These are phyloP conservation scores for Tachysurus vachellii DNA, from an alignment of 2,113 vertebrate genomes.

Conservation along the genomic window DNA sequence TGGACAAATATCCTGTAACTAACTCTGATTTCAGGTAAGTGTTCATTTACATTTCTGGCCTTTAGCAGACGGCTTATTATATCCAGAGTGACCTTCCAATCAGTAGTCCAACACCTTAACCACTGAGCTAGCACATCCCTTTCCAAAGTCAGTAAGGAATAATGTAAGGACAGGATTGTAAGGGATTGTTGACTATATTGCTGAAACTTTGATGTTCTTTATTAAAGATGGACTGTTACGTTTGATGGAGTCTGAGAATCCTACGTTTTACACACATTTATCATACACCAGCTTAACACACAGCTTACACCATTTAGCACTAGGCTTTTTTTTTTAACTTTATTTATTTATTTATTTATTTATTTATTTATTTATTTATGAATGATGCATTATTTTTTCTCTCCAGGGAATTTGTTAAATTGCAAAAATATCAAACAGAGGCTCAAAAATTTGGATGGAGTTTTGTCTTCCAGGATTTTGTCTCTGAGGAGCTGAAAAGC, in stretches of 20 bases:
- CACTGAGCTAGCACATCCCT: no score
- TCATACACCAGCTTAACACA: no score
- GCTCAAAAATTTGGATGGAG: constrained; percentile 94
- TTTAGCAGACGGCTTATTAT: no score
- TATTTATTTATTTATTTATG: neutral
- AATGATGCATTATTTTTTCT: neutral
- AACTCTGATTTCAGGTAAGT: constrained; percentile 87
- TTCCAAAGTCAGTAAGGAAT: neutral
- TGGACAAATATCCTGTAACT: constrained; percentile 85
- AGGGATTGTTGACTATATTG: neutral
- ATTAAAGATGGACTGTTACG: neutral
- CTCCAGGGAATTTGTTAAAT: constrained; percentile 86
- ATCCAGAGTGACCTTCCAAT: no score
- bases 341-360: neutral
- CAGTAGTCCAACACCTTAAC: no score
- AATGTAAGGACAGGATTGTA: neutral
- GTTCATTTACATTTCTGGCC: no score
- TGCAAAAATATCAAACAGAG: constrained; percentile 88
- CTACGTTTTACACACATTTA: no score
- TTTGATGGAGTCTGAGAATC: neutral
- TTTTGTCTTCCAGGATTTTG: constrained; percentile 97
- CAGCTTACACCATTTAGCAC: neutral
- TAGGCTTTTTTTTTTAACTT: neutral
- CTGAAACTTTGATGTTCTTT: neutral
- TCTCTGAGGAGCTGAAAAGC: constrained; percentile 82